These are phyloP conservation scores for Gambelia wislizenii DNA, from an alignment of 2,797 vertebrate species.

Conservation along the genomic window DNA sequence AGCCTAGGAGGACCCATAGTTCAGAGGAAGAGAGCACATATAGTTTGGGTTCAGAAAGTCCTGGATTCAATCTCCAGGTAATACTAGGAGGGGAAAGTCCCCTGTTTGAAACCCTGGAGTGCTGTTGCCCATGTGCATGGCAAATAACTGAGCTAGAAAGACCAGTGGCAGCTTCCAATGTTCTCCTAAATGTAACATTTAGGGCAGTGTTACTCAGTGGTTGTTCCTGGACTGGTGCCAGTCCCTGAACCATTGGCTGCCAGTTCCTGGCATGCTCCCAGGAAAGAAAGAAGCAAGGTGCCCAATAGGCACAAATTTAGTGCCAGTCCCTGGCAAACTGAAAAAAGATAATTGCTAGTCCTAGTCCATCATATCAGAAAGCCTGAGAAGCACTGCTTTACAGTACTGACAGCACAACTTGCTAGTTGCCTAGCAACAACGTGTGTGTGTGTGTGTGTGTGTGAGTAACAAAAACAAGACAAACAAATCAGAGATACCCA, in stretches of 20 bases:
- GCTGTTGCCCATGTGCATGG: background rate
- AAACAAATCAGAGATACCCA: background rate
- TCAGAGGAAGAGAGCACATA: background rate
- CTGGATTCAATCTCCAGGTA: background rate
- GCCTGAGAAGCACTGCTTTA: background rate
- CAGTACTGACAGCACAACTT: background rate
- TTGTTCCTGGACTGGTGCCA: background rate
- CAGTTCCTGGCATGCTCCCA: no score
- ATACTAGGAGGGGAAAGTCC: no score
- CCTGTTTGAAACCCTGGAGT: background rate
- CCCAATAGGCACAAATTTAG: no score
- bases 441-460: no score
- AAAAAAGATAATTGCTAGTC: no score
- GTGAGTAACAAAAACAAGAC: background rate
- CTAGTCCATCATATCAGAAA: no score
- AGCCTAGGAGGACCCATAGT: background rate
- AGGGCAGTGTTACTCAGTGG: no score
- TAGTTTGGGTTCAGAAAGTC: background rate
- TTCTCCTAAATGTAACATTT: no score
- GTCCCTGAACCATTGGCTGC: no score
- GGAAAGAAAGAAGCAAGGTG: no score
- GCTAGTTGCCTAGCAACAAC: background rate
- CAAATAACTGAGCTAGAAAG: background rate
- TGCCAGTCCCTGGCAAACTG: no score
- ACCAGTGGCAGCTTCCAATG: no score